Evolutionary conservation across 1,140 invertebrate genomes (phyloP), one percentile per base, ranked within the genome.

Genomic region (Neomicropteryx cornuta): DNA sequence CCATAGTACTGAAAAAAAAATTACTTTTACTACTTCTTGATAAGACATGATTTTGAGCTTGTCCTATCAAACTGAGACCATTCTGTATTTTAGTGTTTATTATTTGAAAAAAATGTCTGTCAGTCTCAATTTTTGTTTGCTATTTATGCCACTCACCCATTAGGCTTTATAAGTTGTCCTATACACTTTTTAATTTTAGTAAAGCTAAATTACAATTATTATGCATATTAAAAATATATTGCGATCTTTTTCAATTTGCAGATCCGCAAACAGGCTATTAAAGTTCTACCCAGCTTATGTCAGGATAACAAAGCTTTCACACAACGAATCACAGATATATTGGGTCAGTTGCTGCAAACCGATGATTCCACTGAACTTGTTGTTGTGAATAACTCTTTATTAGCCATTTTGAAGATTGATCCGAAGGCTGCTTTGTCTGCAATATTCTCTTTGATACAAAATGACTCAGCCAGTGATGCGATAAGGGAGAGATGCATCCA

Each of bases 231-330:
- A 14, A 5, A 5, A 30, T 18, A 32, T 4, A 40, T 23, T 18
- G 33, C 32, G 13, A 4, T 19, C 18, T 38, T 44, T 37, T 31
- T 39, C 29, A 37, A 30, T 38, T 60, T 70, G 39, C 50, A 94
- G 88, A 95, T 95, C 50, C 71, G 92, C 17, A 94, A 94, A 53
- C 90, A 94, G 73, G 92, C 89, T 5, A 95, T 97, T 43, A 95
- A 93, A 71, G 87, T 93, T 60, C 68, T 97, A 37, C 88, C 91
- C 19, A 71, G 70, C 17, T 68, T 97, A 34, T 95, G 90, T 52
- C 89, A 89, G 58, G 84, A 85, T 46, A 80, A 78, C 39, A 82
- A 82, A 45, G 83, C 88, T 45, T 77, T 87, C 53, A 79, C 91
- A 4, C 73, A 80, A 18, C 83, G 85, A 66, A 87, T 97, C 55